Evolutionary conservation across 2,888 invertebrate genomes (phyloP).

Genomic region (Cryptus viduatorius): DNA sequence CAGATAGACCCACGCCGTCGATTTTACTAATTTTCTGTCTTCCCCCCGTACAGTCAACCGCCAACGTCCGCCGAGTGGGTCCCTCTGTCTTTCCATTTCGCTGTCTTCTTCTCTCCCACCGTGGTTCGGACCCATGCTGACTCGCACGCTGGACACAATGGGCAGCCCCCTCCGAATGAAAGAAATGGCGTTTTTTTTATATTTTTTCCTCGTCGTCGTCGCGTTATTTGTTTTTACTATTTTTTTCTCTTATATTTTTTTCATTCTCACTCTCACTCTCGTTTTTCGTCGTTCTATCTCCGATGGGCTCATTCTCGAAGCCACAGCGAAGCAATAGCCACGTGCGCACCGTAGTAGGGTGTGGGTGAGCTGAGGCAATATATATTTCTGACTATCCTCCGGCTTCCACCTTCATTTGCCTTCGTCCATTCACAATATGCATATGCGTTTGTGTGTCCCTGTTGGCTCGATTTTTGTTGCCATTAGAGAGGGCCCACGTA

Average conservation of each 20-base stretch:
- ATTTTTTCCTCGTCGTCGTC: conserved; percentile 57
- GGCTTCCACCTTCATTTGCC: conserved; percentile 78
- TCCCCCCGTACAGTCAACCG: conserved; percentile 38
- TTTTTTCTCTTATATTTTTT: conserved; percentile 51
- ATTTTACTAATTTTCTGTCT: conserved; percentile 84
- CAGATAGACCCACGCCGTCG: conserved; percentile 81
- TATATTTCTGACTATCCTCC: conserved; percentile 80
- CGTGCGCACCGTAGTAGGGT: conserved; percentile 74
- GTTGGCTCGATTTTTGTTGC: conserved; percentile 81
- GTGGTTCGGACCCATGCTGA: conserved; percentile 63
- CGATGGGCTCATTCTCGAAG: conserved; percentile 18
- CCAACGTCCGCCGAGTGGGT: conserved; percentile 34
- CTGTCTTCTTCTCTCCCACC: conserved; percentile 62
- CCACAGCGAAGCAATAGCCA: conserved; percentile 65
- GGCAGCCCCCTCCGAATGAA: conserved; percentile 62
- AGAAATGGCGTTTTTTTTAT: conserved; percentile 68
- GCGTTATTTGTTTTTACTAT: conserved; percentile 64
- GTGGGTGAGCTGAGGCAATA: conserved; percentile 80
- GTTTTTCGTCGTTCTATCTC: conserved; percentile 51
- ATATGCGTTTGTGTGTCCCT: conserved; percentile 82
- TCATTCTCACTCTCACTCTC: conserved; percentile 59
- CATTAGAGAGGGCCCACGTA: conserved; percentile 82
- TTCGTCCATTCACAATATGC: conserved; percentile 83
- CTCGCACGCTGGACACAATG: conserved; percentile 66
- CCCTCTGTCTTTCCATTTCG: conserved; percentile 44